Evolutionary conservation across 2,797 vertebrate species (phyloP).

Genomic region (Myotis vivesi): DNA sequence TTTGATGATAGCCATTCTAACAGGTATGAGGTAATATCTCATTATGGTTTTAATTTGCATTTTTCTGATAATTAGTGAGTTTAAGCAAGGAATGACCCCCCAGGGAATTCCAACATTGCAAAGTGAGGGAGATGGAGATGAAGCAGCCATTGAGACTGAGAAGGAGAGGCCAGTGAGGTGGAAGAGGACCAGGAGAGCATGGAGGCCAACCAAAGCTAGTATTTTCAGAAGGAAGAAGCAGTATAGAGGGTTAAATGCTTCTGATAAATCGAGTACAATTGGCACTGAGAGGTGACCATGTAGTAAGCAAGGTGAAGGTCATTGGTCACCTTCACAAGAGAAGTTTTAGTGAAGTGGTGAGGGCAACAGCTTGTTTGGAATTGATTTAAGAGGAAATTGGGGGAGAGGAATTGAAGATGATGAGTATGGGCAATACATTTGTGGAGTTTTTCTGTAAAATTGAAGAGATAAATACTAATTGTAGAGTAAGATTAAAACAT

Average conservation of each 20-base stretch:
- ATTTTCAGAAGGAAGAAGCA: background rate
- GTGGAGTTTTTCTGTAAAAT: background rate
- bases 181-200: background rate
- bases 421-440: background rate
- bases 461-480: background rate
- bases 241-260: background rate
- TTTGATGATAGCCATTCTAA: no score
- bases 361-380: background rate
- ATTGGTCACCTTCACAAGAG: background rate
- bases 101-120: background rate
- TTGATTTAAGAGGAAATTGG: background rate
- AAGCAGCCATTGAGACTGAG: background rate
- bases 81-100: background rate
- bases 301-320: background rate
- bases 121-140: background rate
- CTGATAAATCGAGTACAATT: background rate
- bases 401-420: background rate
- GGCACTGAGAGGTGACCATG: background rate
- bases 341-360: background rate
- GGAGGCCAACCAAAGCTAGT: background rate
- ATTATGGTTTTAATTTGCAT: no score
- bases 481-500: background rate
- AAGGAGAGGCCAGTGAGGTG: background rate
- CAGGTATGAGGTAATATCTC: no score
- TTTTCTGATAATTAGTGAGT: no score